phyloP scores from a whole-genome alignment of 2,113 vertebrate species.

The Scatophagus argus region DNA sequence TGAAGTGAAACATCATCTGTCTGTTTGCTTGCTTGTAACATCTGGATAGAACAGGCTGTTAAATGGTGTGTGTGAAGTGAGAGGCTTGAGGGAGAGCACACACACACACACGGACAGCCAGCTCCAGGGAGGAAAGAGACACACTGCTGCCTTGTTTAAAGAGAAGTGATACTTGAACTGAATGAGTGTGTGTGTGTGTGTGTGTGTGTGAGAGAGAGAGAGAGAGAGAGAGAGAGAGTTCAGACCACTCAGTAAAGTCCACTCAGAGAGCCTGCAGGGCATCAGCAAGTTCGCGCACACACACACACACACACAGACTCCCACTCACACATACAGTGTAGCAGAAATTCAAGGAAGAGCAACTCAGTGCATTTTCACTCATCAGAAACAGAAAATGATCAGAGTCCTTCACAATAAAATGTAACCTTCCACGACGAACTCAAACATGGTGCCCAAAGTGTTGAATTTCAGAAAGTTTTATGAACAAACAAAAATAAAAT shows the following conservation, averaged over 20 bases:
- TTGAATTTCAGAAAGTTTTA: neutral
- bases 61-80: slow-evolving; percentile 16
- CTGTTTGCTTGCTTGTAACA: neutral
- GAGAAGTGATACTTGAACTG: slow-evolving; percentile 68
- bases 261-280: too few relatives aligned
- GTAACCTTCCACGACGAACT: too few relatives aligned
- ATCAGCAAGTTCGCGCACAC: neutral
- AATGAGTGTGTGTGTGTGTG: slow-evolving; percentile 43
- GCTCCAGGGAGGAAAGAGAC: neutral
- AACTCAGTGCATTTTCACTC: neutral
- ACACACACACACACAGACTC: slow-evolving; percentile 26
- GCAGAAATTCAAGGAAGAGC: slow-evolving; percentile 16
- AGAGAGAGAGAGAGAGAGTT: too few relatives aligned
- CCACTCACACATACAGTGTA: slow-evolving; percentile 21
- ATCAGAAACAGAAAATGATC: neutral
- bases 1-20: too few relatives aligned
- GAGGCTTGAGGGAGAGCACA: slow-evolving; percentile 23
- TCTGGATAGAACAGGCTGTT: slow-evolving; percentile 16
- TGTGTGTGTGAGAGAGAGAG: too few relatives aligned
- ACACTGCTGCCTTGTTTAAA: slow-evolving; percentile 65
- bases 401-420: neutral
- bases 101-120: slow-evolving; percentile 33
- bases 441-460: neutral
- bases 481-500: neutral
- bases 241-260: slow-evolving; percentile 60